Conservation (phyloP, 2,797 vertebrate genomes). For the Aldrovandia affinis region DNA sequence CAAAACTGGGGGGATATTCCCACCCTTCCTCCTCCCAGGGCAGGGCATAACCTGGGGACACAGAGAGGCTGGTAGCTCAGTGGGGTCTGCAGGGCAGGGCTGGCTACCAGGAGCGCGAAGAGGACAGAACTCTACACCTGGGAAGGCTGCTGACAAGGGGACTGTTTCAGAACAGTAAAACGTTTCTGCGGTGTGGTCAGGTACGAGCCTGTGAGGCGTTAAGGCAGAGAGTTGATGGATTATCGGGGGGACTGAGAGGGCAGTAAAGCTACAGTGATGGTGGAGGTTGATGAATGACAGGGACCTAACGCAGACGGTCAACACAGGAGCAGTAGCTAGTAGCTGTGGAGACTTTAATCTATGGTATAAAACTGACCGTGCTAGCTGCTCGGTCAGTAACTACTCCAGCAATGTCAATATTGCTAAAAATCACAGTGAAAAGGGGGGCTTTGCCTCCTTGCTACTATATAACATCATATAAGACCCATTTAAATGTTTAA, state of each 20-base stretch:
- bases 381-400: too few relatives aligned
- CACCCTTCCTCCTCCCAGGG: constrained; percentile 86
- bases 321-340: too few relatives aligned
- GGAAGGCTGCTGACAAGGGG: neutral
- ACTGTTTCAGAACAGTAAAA: neutral
- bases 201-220: neutral
- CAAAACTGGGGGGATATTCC: constrained; percentile 85
- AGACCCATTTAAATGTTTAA: too few relatives aligned
- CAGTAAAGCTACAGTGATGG: too few relatives aligned
- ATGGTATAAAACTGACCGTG: too few relatives aligned
- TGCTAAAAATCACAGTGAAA: too few relatives aligned
- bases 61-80: neutral
- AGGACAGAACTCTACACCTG: neutral
- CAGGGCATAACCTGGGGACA: constrained; percentile 76
- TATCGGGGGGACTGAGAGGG: neutral
- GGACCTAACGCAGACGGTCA: too few relatives aligned
- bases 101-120: neutral
- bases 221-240: neutral
- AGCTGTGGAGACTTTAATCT: too few relatives aligned
- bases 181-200: neutral
- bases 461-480: too few relatives aligned
- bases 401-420: too few relatives aligned
- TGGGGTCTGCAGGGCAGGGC: neutral
- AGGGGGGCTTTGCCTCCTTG: too few relatives aligned
- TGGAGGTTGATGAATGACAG: too few relatives aligned